Evolutionary conservation across 2,888 invertebrate species (phyloP).

Genomic region (Drosophila diplacantha): DNA sequence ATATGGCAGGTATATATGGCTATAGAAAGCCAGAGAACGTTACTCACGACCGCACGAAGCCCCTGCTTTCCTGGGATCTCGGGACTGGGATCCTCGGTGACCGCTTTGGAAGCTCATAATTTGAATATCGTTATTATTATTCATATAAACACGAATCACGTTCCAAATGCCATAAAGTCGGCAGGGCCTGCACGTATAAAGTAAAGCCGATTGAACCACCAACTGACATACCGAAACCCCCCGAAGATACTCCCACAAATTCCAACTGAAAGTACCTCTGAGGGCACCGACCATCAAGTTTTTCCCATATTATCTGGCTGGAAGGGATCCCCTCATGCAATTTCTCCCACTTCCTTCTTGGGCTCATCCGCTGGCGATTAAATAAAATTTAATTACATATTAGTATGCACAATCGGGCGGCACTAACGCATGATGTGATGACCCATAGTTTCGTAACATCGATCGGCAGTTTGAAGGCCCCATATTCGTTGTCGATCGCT

Average conservation of each 20-base stretch:
- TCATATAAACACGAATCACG: constrained; percentile 60
- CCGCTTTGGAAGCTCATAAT: constrained; percentile 44
- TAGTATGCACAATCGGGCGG: constrained; percentile 51
- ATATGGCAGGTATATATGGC: constrained; percentile 12
- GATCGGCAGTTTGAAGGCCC: constrained; percentile 38
- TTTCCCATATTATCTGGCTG: constrained; percentile 2
- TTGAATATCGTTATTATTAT: constrained; percentile 70
- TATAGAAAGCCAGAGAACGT: constrained; percentile 27
- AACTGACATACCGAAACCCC: constrained; percentile 50
- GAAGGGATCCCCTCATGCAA: constrained; percentile 8
- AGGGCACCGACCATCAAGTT: constrained; percentile 17
- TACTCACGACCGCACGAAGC: constrained; percentile 27
- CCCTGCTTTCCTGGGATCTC: constrained; percentile 20
- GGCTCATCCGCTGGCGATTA: constrained; percentile 17
- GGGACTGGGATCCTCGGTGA: constrained; percentile 3
- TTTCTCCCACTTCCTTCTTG: constrained; percentile 55
- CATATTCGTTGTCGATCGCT: constrained; percentile 32
- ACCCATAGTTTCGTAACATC: constrained; percentile 57
- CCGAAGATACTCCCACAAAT: constrained; percentile 10
- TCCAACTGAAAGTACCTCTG: constrained; percentile 13
- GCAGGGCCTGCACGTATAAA: constrained; percentile 49
- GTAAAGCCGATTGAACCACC: constrained; percentile 13
- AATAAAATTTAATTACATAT: constrained; percentile 40
- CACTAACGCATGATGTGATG: constrained; percentile 28
- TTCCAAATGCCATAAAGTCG: constrained; percentile 54